Conservation (phyloP, 2,797 vertebrate genomes). For the Myotis planiceps region DNA sequence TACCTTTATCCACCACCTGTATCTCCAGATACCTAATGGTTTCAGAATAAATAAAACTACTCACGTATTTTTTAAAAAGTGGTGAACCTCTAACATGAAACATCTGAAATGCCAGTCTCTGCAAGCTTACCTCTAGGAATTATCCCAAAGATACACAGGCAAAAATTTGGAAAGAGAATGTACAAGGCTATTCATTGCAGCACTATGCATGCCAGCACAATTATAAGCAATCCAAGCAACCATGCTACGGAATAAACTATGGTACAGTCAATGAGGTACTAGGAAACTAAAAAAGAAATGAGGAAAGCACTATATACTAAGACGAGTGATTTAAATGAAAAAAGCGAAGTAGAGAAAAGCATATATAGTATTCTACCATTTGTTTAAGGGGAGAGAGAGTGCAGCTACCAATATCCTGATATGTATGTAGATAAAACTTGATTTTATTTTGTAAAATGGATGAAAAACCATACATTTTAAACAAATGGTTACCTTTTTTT, state of each 20-base stretch:
- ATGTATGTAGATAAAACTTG: background rate
- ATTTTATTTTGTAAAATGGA: background rate
- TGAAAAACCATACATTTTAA: background rate
- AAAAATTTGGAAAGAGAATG: background rate
- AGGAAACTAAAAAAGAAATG: background rate
- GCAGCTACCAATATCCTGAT: background rate
- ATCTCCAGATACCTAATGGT: background rate
- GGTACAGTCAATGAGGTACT: background rate
- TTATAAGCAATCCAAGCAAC: background rate
- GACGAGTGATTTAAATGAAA: background rate
- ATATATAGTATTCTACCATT: background rate
- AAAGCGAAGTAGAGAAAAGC: background rate
- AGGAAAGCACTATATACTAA: background rate
- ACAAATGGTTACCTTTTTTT: background rate
- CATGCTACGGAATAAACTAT: background rate
- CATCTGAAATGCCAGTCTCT: background rate
- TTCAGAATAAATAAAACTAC: constrained; percentile 21
- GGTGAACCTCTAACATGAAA: background rate
- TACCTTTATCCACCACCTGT: background rate
- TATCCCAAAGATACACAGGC: background rate
- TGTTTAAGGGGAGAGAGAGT: background rate
- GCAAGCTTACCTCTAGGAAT: constrained; percentile 5
- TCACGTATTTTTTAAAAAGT: background rate
- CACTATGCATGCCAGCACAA: background rate
- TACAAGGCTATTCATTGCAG: background rate